Percentiles rank a stretch among this genome's conserved stretches.
phyloP scores from a whole-genome alignment of 2,888 invertebrate species.

The Nymphalis polychloros region DNA sequence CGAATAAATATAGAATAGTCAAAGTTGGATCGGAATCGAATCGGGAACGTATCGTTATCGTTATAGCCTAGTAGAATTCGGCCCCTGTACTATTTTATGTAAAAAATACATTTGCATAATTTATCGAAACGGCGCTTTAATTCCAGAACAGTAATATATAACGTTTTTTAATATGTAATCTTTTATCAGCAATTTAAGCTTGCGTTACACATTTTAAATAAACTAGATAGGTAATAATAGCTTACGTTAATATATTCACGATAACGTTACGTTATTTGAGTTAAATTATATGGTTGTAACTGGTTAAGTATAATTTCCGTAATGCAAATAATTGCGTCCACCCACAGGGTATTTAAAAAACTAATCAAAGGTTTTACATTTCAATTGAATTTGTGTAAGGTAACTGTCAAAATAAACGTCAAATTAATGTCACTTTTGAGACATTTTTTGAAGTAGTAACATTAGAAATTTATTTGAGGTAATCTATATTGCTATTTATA shows the following conservation, averaged over 20 bases:
- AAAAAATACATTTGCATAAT: not conserved
- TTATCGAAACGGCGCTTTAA: too few relatives aligned
- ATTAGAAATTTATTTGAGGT: too few relatives aligned
- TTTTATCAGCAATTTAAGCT: constrained; percentile 8
- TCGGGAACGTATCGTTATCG: too few relatives aligned
- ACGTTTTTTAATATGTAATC: not conserved
- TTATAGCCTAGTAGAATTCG: too few relatives aligned
- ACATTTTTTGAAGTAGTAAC: too few relatives aligned
- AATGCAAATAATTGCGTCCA: not conserved
- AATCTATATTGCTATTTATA: too few relatives aligned
- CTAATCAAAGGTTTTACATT: not conserved
- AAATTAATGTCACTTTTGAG: too few relatives aligned
- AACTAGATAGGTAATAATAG: constrained; percentile 7
- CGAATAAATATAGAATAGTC: too few relatives aligned
- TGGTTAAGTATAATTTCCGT: not conserved
- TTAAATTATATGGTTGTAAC: constrained; percentile 6
- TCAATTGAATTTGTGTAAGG: too few relatives aligned
- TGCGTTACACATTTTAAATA: not conserved
- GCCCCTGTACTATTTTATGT: too few relatives aligned
- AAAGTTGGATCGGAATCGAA: too few relatives aligned
- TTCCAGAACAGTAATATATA: not conserved
- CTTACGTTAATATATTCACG: not conserved
- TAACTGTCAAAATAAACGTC: too few relatives aligned
- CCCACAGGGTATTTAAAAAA: constrained; percentile 1
- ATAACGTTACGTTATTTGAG: not conserved